phyloP scores from a whole-genome alignment of 1,140 invertebrate species.

The Ctenoplectra terminalis region DNA sequence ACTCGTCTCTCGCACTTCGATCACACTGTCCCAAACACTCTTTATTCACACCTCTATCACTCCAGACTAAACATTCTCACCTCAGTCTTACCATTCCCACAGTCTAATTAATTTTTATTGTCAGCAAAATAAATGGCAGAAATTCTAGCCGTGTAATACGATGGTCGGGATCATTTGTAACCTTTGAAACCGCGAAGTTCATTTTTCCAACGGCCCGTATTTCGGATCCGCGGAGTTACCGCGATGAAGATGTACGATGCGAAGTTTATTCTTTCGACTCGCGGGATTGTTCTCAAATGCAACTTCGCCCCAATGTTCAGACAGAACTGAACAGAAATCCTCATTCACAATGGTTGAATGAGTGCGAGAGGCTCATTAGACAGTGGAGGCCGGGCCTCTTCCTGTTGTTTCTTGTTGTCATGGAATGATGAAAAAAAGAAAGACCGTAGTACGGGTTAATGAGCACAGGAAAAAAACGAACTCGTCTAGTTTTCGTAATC shows the following conservation, averaged over 20 bases:
- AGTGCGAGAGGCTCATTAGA: constrained; percentile 74
- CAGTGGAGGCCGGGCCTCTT: constrained; percentile 13
- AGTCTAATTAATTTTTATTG: background rate
- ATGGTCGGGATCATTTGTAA: background rate
- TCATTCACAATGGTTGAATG: constrained; percentile 66
- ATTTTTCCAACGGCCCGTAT: too few relatives aligned
- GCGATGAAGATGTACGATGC: background rate
- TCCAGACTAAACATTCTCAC: too few relatives aligned
- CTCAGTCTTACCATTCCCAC: too few relatives aligned
- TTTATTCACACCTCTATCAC: too few relatives aligned
- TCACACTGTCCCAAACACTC: too few relatives aligned
- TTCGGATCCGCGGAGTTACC: too few relatives aligned
- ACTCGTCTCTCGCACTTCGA: too few relatives aligned
- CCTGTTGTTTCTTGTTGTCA: constrained; percentile 43
- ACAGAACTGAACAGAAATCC: constrained; percentile 61
- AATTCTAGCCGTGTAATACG: background rate
- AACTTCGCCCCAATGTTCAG: constrained; percentile 34
- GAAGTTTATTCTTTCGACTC: constrained; percentile 9
- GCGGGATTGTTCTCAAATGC: constrained; percentile 22
- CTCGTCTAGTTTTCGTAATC: constrained; percentile 16
- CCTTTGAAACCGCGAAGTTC: background rate
- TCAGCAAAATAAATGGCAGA: background rate
- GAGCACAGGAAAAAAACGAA: constrained; percentile 31
- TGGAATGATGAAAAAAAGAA: constrained; percentile 39
- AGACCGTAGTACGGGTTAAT: constrained; percentile 37